Base-by-base conservation (phyloP, 2,888 invertebrate genomes). In the Allolobophora icterica region DNA sequence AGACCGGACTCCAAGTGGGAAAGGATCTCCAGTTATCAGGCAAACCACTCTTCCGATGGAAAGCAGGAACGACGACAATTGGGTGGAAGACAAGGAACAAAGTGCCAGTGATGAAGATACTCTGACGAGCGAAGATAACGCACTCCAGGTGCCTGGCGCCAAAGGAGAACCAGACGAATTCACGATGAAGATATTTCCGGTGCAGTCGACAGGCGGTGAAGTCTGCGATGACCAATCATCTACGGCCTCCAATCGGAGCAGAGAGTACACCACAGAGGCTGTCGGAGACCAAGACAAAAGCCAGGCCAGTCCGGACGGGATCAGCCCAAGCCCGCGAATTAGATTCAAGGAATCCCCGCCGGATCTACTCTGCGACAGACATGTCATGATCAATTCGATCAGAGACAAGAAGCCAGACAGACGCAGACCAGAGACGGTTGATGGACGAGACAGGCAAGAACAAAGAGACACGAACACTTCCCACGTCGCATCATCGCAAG, bases 321-420 rank as follows among this genome's bases (percentile, higher is more conserved):
- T 33, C 34, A n/a, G 34, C 34, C 21, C 19, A 24, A 38, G 87
- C 15, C 87, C 34, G 87, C 19, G 87, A 38, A 35, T 38, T 6
- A 33, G 38, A 33, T 35, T 87, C 87, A 87, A 87, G n/a, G 87
- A 87, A 38, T 87, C 87, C 21, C 87, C 87, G 21, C 87, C 87
- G 19, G 87, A 87, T 87, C 35, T 87, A 6, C 38, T 87, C 6
- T 87, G 87, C 15, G 87, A 87, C 38, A 34, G 87, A 87, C 87
- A 87, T 35, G 87, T 87, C 38, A 87, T 87, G 87, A 87, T 87
- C 87, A 87, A 35, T 87, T 87, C 87, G 38, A 87, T 35, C 87
- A 87, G n/a, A 87, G 87, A 87, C 21, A 87, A 87, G 24, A 87
- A 38, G n/a, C 84, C 34, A 11, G 84, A 84, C 33, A 84, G 84